Evolutionary conservation across 2,113 vertebrate species (phyloP).

Genomic region (Miniopterus natalensis): DNA sequence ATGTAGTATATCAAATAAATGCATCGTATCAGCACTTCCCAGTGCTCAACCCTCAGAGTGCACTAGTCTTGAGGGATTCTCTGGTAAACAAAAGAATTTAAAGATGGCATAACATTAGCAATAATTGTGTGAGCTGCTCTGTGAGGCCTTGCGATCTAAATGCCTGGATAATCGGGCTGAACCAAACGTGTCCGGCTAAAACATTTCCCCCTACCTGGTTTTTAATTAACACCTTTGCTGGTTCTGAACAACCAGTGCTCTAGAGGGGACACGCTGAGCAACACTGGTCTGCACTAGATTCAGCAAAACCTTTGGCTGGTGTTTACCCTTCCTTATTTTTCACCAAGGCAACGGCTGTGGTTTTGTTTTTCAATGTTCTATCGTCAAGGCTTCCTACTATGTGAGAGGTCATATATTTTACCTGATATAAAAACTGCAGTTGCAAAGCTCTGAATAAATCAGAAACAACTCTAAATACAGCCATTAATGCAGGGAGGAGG

Average conservation of each 20-base stretch:
- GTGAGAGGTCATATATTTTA: slow-evolving; percentile 67
- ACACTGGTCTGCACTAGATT: neutral
- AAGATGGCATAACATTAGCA: neutral
- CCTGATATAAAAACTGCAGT: slow-evolving; percentile 74
- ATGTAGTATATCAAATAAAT: neutral
- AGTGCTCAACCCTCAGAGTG: neutral
- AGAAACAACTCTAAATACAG: slow-evolving; percentile 61
- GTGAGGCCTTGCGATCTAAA: neutral
- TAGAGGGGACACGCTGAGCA: neutral
- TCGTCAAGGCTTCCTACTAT: neutral
- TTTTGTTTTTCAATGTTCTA: slow-evolving; percentile 8
- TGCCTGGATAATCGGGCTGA: neutral
- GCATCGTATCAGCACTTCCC: neutral
- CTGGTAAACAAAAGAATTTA: neutral
- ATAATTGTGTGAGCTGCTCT: neutral
- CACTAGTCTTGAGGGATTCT: neutral
- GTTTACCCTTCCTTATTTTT: neutral
- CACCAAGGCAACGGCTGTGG: neutral
- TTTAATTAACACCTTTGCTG: neutral
- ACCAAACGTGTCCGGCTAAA: neutral
- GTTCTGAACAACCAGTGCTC: neutral
- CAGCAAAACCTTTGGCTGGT: neutral
- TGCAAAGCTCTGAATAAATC: slow-evolving; percentile 70
- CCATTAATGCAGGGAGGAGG: slow-evolving; percentile 65
- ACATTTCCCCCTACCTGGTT: neutral